Percentiles rank a stretch among this genome's conserved stretches.
Evolutionary conservation across 1,140 invertebrate species (phyloP).

Genomic region (Mizuhopecten yessoensis): DNA sequence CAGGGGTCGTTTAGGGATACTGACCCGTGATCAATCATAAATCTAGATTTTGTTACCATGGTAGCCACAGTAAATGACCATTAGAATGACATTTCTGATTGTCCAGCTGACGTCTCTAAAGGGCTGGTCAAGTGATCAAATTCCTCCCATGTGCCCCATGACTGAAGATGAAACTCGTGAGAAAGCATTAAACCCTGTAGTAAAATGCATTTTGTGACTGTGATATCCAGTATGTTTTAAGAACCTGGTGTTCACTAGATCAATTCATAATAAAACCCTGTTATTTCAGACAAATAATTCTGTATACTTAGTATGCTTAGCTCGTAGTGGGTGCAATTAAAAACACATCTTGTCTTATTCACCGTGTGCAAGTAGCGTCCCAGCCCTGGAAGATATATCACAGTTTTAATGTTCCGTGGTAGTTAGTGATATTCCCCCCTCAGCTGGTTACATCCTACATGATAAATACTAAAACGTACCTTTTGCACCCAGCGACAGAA

Average conservation of each 20-base stretch:
- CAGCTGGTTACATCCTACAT: not conserved
- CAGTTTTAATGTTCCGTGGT: not conserved
- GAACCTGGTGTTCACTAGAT: not conserved
- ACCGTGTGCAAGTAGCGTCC: constrained; percentile 21
- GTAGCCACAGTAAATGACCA: not conserved
- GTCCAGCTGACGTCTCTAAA: not conserved
- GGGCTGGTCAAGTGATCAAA: constrained; percentile 7
- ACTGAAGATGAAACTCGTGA: constrained; percentile 14
- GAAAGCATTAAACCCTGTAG: not conserved
- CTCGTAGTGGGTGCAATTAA: not conserved
- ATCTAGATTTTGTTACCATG: not conserved
- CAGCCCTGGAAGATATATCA: not conserved
- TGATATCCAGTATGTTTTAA: not conserved
- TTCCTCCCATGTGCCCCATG: not conserved
- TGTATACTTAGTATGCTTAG: constrained; percentile 16
- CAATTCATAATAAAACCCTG: not conserved
- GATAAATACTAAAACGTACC: too few relatives aligned
- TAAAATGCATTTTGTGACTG: not conserved
- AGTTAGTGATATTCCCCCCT: not conserved
- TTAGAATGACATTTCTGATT: not conserved
- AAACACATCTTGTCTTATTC: not conserved
- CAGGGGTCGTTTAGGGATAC: not conserved
- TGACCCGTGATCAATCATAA: not conserved
- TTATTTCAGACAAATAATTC: not conserved
- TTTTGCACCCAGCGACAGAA: too few relatives aligned